Base-by-base conservation (phyloP, 2,113 vertebrate species). In the Sinocyclocheilus grahami region DNA sequence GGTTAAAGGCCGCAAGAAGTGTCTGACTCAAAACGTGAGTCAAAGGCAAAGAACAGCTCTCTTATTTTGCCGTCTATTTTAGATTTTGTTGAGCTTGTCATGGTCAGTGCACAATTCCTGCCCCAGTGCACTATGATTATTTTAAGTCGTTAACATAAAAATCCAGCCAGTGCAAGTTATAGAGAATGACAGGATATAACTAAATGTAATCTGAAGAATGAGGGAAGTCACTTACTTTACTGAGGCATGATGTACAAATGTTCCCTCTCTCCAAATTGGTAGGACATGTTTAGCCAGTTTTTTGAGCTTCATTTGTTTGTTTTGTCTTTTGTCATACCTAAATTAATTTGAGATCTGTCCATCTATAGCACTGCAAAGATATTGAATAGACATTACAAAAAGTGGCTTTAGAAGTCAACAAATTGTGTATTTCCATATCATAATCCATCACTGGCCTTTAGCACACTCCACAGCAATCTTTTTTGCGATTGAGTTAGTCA, bases 91-190 rank as follows among this genome's bases (percentile, higher is more conserved):
- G 27, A 72, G 53, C 55, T 72, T 75, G 12, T 85, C 46, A 86
- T 80, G 85, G 82, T 85, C 88, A 84, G 30, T 79, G 85, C 85
- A 79, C 86, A 87, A 37, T 83, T 77, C 62, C 51, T 78, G 39
- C 62, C 63, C 18, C 62, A 65, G 55, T 72, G 55, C 75, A 72
- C 78, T 74, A 27, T n/a, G 62, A 89, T 86, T 85, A 87, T 87
- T 85, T 84, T 33, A 86, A 84, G 39, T 86, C 86, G 71, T 87
- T 89, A 84, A 62, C 80, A 71, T 82, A 71, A 78, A 86, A 81
- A 37, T 11, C 24, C 69, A 77, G 7, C 51, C 67, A 83, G 76
- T 86, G 83, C 55, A 71, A 42, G 78, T 87, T 86, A 87, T 74
- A 58, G 79, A 84, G 67, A 86, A 74, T 80, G 42, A 85, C 81